These are phyloP conservation scores for Drosophila oshimai DNA, from an alignment of 1,140 invertebrate species.

Conservation along the genomic window DNA sequence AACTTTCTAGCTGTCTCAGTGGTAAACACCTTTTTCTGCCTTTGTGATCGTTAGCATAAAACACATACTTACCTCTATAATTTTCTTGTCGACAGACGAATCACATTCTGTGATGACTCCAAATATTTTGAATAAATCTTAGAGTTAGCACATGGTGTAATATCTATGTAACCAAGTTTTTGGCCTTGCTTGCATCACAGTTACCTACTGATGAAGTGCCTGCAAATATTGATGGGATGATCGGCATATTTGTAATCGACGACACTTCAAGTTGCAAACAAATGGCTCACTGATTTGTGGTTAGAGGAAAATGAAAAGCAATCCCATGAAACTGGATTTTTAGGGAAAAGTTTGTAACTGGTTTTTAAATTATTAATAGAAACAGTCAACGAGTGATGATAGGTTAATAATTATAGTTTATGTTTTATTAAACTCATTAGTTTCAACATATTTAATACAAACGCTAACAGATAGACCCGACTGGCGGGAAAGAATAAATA, in stretches of 20 bases:
- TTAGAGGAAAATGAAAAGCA: neutral
- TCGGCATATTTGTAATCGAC: neutral
- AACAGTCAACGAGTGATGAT: too few relatives aligned
- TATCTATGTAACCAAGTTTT: neutral
- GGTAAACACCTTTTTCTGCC: neutral
- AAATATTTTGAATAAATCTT: slow-evolving; percentile 13
- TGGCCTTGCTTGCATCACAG: slow-evolving; percentile 24
- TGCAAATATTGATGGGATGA: slow-evolving; percentile 29
- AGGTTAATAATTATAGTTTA: too few relatives aligned
- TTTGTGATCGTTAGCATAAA: slow-evolving; percentile 19
- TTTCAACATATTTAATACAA: too few relatives aligned
- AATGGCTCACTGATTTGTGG: neutral
- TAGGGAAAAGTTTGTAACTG: neutral
- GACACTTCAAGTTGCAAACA: slow-evolving; percentile 2
- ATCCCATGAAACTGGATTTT: neutral
- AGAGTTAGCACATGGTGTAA: neutral
- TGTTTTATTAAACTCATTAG: too few relatives aligned
- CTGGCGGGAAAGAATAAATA: too few relatives aligned
- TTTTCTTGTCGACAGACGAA: neutral
- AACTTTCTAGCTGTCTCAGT: slow-evolving; percentile 11
- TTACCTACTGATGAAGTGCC: slow-evolving; percentile 9
- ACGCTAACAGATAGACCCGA: too few relatives aligned
- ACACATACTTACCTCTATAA: neutral
- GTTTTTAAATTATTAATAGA: too few relatives aligned
- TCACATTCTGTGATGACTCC: slow-evolving; percentile 10